Evolutionary conservation across 2,113 vertebrate genomes (phyloP), one percentile per base, ranked within the genome.

Genomic region (Mus pahari): DNA sequence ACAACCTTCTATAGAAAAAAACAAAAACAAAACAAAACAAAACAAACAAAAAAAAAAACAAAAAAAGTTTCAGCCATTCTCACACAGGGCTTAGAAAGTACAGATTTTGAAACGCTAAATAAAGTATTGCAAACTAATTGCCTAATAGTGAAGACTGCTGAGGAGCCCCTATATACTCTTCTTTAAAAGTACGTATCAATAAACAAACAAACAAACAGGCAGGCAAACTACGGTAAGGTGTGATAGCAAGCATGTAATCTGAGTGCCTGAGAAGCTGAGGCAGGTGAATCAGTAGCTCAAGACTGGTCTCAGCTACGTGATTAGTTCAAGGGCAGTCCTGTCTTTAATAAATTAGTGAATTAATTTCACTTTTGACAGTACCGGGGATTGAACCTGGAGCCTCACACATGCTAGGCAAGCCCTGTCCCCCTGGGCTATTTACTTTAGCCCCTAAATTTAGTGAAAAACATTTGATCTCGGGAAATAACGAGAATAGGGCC

Each of bases 51-150:
- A 50, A 50, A 50, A 50, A 50, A 4, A 50, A 50, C 48, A 50
- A 50, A 4, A 50, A 0, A 99, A 99, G 93, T 99, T 45, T 99
- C 99, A 0, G 99, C 99, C 73, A 98, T 99, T 94, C 97, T 99
- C 74, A 98, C 99, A 39, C 99, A 99, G 93, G 99, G 99, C 36
- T 98, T 99, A 98, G 99, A 99, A 98, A 99, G 99, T 98, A 99
- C 98, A 0, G 99, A 99, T 22, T 14, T 97, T 20, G 98, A 97
- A 95, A 99, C 99, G 97, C 97, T 99, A 95, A 99, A 99, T 96
- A 99, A 98, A 99, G 99, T 98, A 88, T 86, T 97, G 26, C 0
- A 53, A 42, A 64, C n/a, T 62, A 42, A n/a, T 39, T 84, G 42
- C 26, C 24, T 42, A 28, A 84, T 64, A 39, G 17, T 19, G 14